A percentile compares a stretch with the other conserved stretches of the same genome.
Evolutionary conservation across 2,113 vertebrate genomes (phyloP).

Genomic region (Donacobius atricapilla): DNA sequence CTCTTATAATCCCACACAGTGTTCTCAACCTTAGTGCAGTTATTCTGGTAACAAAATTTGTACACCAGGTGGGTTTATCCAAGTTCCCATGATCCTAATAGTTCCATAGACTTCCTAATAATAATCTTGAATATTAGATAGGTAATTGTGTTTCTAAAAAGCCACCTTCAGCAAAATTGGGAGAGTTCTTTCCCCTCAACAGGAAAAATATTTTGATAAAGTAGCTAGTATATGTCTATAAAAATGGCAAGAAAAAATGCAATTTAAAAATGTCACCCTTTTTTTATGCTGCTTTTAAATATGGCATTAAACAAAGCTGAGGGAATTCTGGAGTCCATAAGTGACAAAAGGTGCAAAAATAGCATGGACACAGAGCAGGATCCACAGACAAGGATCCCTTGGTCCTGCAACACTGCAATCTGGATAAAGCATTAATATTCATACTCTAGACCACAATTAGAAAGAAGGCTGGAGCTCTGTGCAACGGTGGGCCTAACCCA

Average conservation of each 20-base stretch:
- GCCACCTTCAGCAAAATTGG: not conserved
- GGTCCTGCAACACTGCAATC: not conserved
- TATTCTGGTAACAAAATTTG: conserved; percentile 34
- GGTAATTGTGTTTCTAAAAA: conserved; percentile 4
- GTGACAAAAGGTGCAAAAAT: not conserved
- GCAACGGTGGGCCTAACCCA: not conserved
- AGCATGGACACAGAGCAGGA: not conserved
- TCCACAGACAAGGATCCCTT: not conserved
- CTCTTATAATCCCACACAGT: conserved; percentile 3
- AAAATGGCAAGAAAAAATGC: not conserved
- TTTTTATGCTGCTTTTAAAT: not conserved
- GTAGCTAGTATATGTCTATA: not conserved
- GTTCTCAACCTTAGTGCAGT: not conserved
- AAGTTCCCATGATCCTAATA: conserved; percentile 27
- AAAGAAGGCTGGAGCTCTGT: not conserved
- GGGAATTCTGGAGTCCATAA: not conserved
- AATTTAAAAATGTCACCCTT: not conserved
- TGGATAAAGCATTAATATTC: not conserved
- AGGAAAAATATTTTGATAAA: not conserved
- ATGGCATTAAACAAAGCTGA: not conserved
- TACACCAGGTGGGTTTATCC: conserved; percentile 9
- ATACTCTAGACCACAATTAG: not conserved
- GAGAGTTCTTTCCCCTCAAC: not conserved
- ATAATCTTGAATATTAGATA: conserved; percentile 9
- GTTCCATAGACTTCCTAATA: not conserved